phyloP scores from a whole-genome alignment of 2,888 invertebrate species.

The Cremastinae sp. region DNA sequence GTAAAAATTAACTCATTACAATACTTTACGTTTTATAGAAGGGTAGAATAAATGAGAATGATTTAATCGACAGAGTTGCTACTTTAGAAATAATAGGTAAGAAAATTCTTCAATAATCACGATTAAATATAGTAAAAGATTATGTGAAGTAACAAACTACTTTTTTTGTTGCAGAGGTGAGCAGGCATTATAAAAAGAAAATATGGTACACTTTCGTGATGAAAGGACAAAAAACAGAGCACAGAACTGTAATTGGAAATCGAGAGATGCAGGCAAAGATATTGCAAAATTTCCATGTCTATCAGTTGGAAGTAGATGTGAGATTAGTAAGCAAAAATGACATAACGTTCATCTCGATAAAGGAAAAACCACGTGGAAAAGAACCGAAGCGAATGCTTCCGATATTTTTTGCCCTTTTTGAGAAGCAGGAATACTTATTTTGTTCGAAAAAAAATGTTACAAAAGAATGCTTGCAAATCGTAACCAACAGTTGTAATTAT shows the following conservation, averaged over 20 bases:
- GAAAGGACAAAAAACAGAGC: slow-evolving; percentile 28
- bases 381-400: slow-evolving; percentile 41
- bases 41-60: slow-evolving; percentile 57
- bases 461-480: slow-evolving; percentile 56
- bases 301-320: slow-evolving; percentile 64
- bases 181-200: slow-evolving; percentile 70
- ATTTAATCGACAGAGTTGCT: slow-evolving; percentile 66
- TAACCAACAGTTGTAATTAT: slow-evolving; percentile 66
- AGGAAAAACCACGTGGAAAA: slow-evolving; percentile 53
- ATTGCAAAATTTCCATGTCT: slow-evolving; percentile 53
- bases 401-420: slow-evolving; percentile 69
- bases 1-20: background rate
- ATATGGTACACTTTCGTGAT: slow-evolving; percentile 70
- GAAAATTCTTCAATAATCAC: background rate
- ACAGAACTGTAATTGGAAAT: slow-evolving; percentile 34
- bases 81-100: slow-evolving; percentile 72
- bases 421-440: slow-evolving; percentile 71
- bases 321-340: slow-evolving; percentile 63
- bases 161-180: slow-evolving; percentile 67
- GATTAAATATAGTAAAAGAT: background rate
- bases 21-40: slow-evolving; percentile 62
- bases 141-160: background rate
- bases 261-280: slow-evolving; percentile 64
- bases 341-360: slow-evolving; percentile 68
- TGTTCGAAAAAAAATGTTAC: slow-evolving; percentile 64